These are phyloP conservation scores for Limnephilus lunatus DNA, from an alignment of 2,888 invertebrate genomes.

Conservation along the genomic window DNA sequence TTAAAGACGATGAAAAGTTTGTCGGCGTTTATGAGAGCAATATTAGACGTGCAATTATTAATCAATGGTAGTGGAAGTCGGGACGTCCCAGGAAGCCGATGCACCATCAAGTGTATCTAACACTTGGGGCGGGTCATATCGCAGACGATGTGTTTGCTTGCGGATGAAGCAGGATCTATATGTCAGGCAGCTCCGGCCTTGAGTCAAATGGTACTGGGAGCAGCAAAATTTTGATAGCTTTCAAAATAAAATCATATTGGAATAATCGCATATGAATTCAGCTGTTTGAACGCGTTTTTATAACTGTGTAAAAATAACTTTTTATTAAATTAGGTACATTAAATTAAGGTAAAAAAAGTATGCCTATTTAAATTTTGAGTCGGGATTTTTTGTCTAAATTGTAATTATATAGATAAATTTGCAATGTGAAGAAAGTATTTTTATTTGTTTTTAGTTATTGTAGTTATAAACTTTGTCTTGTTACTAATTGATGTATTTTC, in stretches of 20 bases:
- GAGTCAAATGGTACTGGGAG: not conserved
- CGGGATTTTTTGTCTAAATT: not conserved
- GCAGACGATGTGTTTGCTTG: not conserved
- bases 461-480: not conserved
- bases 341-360: no score
- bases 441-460: not conserved
- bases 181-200: not conserved
- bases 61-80: not conserved
- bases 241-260: not conserved
- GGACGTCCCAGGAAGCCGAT: not conserved
- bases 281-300: no score
- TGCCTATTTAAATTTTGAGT: not conserved
- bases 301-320: no score
- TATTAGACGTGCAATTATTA: not conserved
- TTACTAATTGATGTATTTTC: not conserved
- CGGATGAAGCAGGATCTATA: not conserved
- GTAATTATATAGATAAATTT: not conserved
- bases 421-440: not conserved
- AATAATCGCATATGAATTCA: not conserved
- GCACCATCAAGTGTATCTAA: not conserved
- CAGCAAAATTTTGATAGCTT: not conserved
- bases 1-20: not conserved
- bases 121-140: not conserved
- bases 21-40: not conserved
- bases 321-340: no score